Conservation (phyloP, 2,888 invertebrate species). For the Synergus itoensis region DNA sequence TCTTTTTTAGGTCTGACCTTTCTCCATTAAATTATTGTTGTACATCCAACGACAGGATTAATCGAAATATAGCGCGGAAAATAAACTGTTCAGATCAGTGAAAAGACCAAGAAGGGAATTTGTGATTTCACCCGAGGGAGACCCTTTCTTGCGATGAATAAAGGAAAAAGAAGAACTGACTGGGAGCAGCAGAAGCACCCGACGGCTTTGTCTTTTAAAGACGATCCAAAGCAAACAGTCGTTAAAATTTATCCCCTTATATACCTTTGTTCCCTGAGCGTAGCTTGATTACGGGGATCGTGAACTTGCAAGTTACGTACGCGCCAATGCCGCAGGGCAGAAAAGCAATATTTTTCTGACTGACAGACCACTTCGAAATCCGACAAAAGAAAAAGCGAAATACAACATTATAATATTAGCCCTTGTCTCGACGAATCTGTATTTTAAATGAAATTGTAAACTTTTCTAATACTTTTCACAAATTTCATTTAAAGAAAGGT, state of each 20-base stretch:
- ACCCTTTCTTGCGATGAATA: constrained; percentile 43
- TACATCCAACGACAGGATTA: constrained; percentile 31
- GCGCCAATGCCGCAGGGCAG: constrained; percentile 50
- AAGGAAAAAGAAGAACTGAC: constrained; percentile 48
- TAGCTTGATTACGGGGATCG: constrained; percentile 47
- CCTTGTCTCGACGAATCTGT: not conserved
- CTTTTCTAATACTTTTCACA: no score
- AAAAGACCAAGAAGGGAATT: constrained; percentile 47
- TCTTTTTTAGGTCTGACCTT: not conserved
- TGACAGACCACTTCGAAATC: constrained; percentile 15
- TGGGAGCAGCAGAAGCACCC: constrained; percentile 22
- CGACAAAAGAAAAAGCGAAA: not conserved
- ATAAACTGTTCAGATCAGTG: constrained; percentile 40
- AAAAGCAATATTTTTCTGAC: constrained; percentile 56
- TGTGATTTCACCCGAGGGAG: constrained; percentile 49
- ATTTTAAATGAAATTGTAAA: not conserved
- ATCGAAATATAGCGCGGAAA: constrained; percentile 43
- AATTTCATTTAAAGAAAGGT: no score
- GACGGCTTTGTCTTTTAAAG: constrained; percentile 48
- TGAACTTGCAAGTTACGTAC: constrained; percentile 46
- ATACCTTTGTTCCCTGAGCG: constrained; percentile 49
- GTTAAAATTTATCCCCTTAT: constrained; percentile 53
- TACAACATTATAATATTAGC: constrained; percentile 6
- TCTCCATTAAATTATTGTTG: constrained; percentile 14
- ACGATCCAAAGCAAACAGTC: constrained; percentile 57